Percentiles rank a stretch among this genome's conserved stretches.
These are phyloP conservation scores for Geotrypetes seraphini DNA, from an alignment of 2,797 vertebrate genomes.

Conservation along the genomic window DNA sequence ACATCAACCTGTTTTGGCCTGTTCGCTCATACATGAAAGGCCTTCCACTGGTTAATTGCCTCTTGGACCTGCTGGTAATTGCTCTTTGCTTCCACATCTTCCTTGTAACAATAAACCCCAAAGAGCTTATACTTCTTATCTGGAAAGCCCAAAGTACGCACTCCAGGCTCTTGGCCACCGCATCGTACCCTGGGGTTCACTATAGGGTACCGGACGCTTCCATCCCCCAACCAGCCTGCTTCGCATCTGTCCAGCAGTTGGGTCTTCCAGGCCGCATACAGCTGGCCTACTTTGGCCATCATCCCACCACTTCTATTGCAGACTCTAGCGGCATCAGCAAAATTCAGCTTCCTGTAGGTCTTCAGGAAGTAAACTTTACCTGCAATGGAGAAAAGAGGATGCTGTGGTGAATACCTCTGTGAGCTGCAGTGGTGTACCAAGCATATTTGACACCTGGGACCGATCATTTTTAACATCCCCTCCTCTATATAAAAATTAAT, in stretches of 20 bases:
- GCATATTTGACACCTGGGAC: too few species aligned
- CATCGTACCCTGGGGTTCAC: slow-evolving; percentile 84
- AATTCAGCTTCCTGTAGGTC: slow-evolving; percentile 83
- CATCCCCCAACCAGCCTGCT: slow-evolving; percentile 85
- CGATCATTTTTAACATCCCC: too few species aligned
- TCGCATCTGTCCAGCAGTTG: slow-evolving; percentile 88
- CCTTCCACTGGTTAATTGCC: not conserved
- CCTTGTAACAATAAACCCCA: slow-evolving; percentile 82
- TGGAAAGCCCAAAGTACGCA: slow-evolving; percentile 84
- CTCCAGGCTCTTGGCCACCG: slow-evolving; percentile 72
- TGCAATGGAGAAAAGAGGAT: slow-evolving; percentile 28
- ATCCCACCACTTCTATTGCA: slow-evolving; percentile 66
- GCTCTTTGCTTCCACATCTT: slow-evolving; percentile 5
- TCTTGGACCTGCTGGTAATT: not conserved
- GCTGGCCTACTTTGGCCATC: slow-evolving; percentile 84
- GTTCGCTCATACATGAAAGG: not conserved
- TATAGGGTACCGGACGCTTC: slow-evolving; percentile 87
- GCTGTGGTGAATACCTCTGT: too few species aligned
- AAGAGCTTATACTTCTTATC: slow-evolving; percentile 83
- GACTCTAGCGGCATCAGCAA: slow-evolving; percentile 68
- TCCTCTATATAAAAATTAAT: too few species aligned
- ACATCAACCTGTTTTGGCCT: too few species aligned
- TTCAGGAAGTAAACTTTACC: slow-evolving; percentile 89
- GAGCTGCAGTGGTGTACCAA: too few species aligned
- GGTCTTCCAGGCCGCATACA: slow-evolving; percentile 87